A percentile compares a stretch with the other conserved stretches of the same genome.
Evolutionary conservation across 2,113 vertebrate species (phyloP).

Genomic region (Sardina pilchardus): DNA sequence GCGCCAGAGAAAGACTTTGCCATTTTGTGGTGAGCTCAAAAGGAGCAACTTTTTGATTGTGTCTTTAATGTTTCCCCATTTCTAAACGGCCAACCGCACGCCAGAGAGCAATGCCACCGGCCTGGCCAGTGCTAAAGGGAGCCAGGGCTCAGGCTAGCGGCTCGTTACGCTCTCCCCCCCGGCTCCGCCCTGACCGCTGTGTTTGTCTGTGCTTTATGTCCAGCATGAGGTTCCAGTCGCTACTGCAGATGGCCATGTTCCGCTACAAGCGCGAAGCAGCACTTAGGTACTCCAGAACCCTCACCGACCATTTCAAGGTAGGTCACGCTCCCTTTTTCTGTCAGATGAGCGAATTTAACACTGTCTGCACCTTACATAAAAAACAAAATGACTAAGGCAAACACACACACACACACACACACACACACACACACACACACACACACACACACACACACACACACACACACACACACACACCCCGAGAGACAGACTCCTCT

Average conservation of each 20-base stretch:
- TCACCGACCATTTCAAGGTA: constrained; percentile 89
- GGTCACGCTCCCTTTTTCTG: constrained; percentile 17
- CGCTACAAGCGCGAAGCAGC: constrained; percentile 85
- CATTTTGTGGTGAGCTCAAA: constrained; percentile 78
- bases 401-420: not conserved
- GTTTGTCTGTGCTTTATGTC: constrained; percentile 33
- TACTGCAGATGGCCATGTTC: constrained; percentile 94
- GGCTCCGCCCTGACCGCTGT: not conserved
- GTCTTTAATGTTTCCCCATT: too few relatives aligned
- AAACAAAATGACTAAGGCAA: not conserved
- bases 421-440: not conserved
- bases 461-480: not conserved
- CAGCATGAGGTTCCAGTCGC: constrained; percentile 89
- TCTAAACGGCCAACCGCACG: too few relatives aligned
- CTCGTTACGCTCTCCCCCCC: too few relatives aligned
- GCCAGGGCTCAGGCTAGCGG: too few relatives aligned
- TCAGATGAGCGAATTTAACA: not conserved
- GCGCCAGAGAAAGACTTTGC: constrained; percentile 82
- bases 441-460: not conserved
- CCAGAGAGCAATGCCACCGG: too few relatives aligned
- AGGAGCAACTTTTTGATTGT: not conserved
- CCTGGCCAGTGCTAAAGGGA: too few relatives aligned
- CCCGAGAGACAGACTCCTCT: not conserved
- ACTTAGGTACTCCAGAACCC: constrained; percentile 86
- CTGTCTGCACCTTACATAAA: not conserved